Evolutionary conservation across 2,113 vertebrate genomes (phyloP), one percentile per base, ranked within the genome.

Genomic region (Daboia siamensis): DNA sequence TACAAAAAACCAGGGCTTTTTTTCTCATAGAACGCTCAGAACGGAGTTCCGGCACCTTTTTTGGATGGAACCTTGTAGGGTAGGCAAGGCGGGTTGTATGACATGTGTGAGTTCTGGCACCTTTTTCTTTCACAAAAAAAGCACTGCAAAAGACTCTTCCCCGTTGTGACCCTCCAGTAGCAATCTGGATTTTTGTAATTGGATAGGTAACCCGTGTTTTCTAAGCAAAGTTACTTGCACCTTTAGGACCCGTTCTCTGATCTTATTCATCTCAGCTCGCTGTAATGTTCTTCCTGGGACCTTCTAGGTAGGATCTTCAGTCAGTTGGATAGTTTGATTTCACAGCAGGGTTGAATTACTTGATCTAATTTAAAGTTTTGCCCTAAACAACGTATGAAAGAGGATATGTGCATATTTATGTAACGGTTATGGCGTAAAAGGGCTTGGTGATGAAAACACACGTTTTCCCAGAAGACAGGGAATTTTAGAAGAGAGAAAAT

Each of bases 391-490:
- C 95, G 92, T 94, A 95, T n/a, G 3, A 86, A 93, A 90, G 84
- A 89, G 64, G 91, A 91, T 96, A 92, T 96, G 95, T 96, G 94
- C 94, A 21, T 95, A 94, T 96, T 96, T 96, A 93, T 95, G 93
- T 92, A 20, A 95, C 46, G 94, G 90, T 94, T 93, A 95, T 92
- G 94, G 95, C 92, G 2, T 95, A 93, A 94, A 95, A 90, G 91
- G 91, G 89, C 88, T 39, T 61, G 1, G 93, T 88, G 95, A 94
- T 96, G 95, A 92, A 96, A 93, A 94, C 96, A 97, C 96, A 95
- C 95, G 94, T 94, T 96, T 96, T 95, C 95, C 95, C 95, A 95
- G 94, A 95, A 92, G 15, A 94, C 93, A 52, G 1, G 12, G 15
- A 93, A 90, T 74, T 91, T 59, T 52, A 46, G 59, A 86, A 90